Conservation (phyloP, 2,888 invertebrate genomes). For the Rhopalosiphum nymphaeae region DNA sequence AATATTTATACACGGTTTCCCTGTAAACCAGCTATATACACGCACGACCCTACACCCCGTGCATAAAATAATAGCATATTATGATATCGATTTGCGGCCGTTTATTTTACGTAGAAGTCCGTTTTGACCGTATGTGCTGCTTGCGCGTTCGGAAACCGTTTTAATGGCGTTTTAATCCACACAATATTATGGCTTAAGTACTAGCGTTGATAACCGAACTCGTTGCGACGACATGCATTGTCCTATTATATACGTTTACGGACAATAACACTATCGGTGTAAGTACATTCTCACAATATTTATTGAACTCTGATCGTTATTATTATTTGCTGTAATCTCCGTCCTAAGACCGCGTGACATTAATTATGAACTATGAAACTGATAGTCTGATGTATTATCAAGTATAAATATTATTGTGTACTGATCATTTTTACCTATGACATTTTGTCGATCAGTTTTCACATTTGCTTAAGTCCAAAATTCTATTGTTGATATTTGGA, state of each 20-base stretch:
- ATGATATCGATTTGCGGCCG: conserved; percentile 18
- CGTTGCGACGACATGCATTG: not conserved
- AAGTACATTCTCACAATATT: not conserved
- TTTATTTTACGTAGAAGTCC: not conserved
- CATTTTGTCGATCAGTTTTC: not conserved
- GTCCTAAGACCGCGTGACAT: not conserved
- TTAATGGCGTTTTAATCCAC: conserved; percentile 33
- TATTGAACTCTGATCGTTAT: not conserved
- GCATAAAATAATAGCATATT: conserved; percentile 10
- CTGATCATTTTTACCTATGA: not conserved
- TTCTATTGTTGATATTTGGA: not conserved
- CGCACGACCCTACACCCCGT: not conserved
- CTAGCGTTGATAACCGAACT: not conserved
- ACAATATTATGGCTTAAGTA: not conserved
- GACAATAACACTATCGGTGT: not conserved
- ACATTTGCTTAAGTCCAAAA: not conserved
- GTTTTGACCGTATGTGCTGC: not conserved
- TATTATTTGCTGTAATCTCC: not conserved
- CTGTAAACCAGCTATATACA: not conserved
- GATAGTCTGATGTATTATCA: not conserved
- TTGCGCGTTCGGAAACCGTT: not conserved
- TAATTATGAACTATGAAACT: not conserved
- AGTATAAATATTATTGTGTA: not conserved
- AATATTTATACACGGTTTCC: not conserved
- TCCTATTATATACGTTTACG: not conserved